A percentile compares a stretch with the other conserved stretches of the same genome.
Evolutionary conservation across 64 coral and sea anemone species (phyloP).

Genomic region (Anthopleura sola): DNA sequence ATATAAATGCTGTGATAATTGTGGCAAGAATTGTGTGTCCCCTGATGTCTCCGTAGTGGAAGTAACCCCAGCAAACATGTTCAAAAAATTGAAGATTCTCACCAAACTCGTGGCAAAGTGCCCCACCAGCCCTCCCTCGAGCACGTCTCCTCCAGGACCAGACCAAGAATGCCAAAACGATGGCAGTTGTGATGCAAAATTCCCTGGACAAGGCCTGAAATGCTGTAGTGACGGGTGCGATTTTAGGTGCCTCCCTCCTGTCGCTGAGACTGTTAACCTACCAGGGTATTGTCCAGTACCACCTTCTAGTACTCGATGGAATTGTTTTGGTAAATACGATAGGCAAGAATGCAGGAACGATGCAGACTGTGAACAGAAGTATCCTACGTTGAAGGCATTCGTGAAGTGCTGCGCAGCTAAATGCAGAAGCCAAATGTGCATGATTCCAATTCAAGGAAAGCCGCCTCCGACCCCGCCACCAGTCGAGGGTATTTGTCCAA

Average conservation of each 20-base stretch:
- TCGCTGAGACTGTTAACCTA: background rate
- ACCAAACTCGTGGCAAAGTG: background rate
- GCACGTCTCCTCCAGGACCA: background rate
- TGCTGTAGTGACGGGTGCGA: slow-evolving; percentile 1
- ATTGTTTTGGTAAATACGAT: too few species aligned
- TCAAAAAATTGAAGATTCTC: background rate
- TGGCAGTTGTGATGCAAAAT: background rate
- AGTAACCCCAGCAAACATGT: background rate
- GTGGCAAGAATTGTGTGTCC: background rate
- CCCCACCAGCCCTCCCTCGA: background rate
- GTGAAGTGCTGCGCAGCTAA: too few species aligned
- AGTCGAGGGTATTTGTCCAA: background rate
- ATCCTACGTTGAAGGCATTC: too few species aligned
- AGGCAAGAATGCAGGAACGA: too few species aligned
- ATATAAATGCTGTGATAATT: background rate
- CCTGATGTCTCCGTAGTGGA: background rate
- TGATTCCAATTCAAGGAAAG: too few species aligned
- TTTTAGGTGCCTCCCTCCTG: slow-evolving; percentile 2
- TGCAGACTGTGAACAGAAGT: too few species aligned
- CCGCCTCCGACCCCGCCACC: too few species aligned
- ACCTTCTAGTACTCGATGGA: background rate
- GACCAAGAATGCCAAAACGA: slow-evolving; percentile 20
- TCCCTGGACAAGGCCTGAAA: slow-evolving; percentile 13
- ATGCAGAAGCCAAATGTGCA: too few species aligned
- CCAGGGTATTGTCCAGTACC: background rate